Evolutionary conservation across 2,113 vertebrate genomes (phyloP).

Genomic region (Raja brachyura): DNA sequence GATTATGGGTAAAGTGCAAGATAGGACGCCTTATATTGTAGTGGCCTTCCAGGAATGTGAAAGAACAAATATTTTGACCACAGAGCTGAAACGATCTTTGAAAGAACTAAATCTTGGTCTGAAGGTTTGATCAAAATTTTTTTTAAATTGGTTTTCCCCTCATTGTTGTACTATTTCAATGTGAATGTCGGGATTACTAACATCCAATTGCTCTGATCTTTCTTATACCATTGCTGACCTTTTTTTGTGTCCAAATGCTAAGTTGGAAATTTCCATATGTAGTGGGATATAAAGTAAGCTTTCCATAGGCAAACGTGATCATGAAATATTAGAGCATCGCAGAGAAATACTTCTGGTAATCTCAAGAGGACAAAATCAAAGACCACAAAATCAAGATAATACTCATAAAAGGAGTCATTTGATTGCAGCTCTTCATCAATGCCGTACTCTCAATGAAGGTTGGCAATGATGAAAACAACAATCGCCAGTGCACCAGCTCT

Average conservation of each 20-base stretch:
- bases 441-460: no score
- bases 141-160: neutral
- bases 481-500: no score
- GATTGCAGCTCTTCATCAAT: no score
- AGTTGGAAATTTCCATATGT: neutral
- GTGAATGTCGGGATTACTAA: neutral
- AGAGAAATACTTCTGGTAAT: no score
- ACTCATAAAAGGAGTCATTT: no score
- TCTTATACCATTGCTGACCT: neutral
- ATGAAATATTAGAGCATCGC: no score
- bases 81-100: slow-evolving; percentile 55
- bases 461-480: no score
- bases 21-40: slow-evolving; percentile 57
- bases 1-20: slow-evolving; percentile 48
- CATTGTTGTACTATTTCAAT: neutral
- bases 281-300: neutral
- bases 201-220: neutral
- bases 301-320: neutral
- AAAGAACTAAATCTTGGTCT: slow-evolving; percentile 59
- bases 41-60: slow-evolving; percentile 64
- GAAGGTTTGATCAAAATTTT: slow-evolving; percentile 46
- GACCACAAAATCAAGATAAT: no score
- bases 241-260: neutral
- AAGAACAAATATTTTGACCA: slow-evolving; percentile 60
- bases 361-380: no score